phyloP scores from a whole-genome alignment of 1,140 invertebrate genomes.

The Pseudomyrmex flavicornis region DNA sequence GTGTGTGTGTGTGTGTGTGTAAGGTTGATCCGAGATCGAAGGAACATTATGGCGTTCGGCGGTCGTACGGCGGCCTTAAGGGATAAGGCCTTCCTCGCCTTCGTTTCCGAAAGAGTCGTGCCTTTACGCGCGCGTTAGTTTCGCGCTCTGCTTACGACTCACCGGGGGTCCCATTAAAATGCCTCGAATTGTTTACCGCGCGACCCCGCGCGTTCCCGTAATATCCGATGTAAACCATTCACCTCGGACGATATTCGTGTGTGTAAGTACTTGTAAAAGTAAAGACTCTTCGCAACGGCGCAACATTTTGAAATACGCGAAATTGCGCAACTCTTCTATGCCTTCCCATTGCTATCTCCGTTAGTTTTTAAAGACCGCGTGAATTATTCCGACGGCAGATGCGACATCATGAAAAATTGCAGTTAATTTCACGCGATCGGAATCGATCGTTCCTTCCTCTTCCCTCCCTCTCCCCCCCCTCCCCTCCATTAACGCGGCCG shows the following conservation, averaged over 20 bases:
- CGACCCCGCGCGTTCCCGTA: slow-evolving; percentile 20
- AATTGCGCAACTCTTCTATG: background rate
- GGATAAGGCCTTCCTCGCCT: slow-evolving; percentile 68
- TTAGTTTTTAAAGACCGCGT: slow-evolving; percentile 28
- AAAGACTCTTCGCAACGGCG: background rate
- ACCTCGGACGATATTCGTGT: background rate
- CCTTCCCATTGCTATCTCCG: background rate
- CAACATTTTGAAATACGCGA: too few relatives aligned
- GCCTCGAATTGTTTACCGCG: slow-evolving; percentile 76
- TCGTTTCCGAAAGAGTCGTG: slow-evolving; percentile 59
- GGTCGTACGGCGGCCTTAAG: slow-evolving; percentile 72
- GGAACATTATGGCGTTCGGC: slow-evolving; percentile 67
- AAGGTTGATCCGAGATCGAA: slow-evolving; percentile 73
- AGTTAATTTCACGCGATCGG: slow-evolving; percentile 21
- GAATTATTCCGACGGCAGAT: slow-evolving; percentile 33
- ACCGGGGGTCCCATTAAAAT: slow-evolving; percentile 75
- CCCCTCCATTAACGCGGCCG: slow-evolving; percentile 32
- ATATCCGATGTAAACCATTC: slow-evolving; percentile 74
- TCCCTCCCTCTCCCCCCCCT: too few relatives aligned
- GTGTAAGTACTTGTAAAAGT: slow-evolving; percentile 26
- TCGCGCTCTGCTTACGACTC: slow-evolving; percentile 72
- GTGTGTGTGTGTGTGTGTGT: background rate
- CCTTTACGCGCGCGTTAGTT: slow-evolving; percentile 65
- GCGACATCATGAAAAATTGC: slow-evolving; percentile 35
- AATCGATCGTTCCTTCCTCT: background rate